phyloP scores from a whole-genome alignment of 2,888 invertebrate genomes.

The Melinopterus prodromus region DNA sequence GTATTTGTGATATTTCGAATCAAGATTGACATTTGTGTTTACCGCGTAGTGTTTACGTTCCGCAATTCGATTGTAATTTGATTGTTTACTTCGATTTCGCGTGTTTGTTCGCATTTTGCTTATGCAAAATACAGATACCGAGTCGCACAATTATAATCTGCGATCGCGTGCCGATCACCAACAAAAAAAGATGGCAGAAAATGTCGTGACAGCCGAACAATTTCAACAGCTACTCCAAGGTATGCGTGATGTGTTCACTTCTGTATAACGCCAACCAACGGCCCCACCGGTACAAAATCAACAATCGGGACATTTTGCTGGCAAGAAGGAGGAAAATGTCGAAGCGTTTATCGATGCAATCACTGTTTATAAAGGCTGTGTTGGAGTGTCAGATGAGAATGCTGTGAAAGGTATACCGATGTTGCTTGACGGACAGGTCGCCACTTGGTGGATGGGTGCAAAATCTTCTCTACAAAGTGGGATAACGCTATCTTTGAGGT shows the following conservation, averaged over 20 bases:
- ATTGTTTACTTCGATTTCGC: no score
- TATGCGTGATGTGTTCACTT: background rate
- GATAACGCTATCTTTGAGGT: background rate
- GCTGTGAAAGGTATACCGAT: constrained; percentile 22
- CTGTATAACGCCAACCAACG: background rate
- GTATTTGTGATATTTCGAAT: no score
- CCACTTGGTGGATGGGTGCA: constrained; percentile 20
- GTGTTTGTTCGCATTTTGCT: no score
- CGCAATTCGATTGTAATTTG: no score
- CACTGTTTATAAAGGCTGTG: constrained; percentile 9
- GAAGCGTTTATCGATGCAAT: constrained; percentile 9
- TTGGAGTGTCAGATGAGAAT: constrained; percentile 11
- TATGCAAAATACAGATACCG: no score
- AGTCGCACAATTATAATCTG: background rate
- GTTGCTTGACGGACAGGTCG: constrained; percentile 18
- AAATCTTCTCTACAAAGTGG: constrained; percentile 7
- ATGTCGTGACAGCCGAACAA: background rate
- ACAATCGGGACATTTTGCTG: constrained; percentile 20
- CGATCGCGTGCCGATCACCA: background rate
- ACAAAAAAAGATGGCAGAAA: background rate
- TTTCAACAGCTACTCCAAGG: background rate
- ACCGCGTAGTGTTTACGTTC: no score
- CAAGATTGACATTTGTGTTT: no score
- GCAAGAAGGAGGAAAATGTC: constrained; percentile 19
- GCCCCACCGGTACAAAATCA: background rate